Evolutionary conservation across 2,888 invertebrate species (phyloP), one percentile per base, ranked within the genome.

Genomic region (Spatulosminthurus flaviceps): DNA sequence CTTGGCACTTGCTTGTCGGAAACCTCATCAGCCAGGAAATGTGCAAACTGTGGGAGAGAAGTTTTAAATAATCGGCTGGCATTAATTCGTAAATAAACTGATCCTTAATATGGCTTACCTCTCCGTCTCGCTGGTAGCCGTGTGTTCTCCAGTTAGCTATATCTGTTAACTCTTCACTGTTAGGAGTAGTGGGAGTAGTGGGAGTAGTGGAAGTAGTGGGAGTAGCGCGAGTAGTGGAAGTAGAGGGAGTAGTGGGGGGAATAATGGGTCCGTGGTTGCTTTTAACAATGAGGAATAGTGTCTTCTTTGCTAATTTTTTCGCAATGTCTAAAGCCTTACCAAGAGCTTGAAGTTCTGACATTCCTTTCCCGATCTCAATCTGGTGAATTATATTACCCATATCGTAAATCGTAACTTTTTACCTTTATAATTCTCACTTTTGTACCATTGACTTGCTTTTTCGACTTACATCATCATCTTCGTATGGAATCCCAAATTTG

Each of bases 21-120:
- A n/a, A 85, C 77, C 66, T 81, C 70, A 42, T 83, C 81, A n/a
- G 82, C 75, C 78, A 85, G 78, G 28, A 83, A 85, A 24, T 84
- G 81, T 11, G 83, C 79, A 80, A 85, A 84, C 85, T 85, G n/a
- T n/a, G n/a, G n/a, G n/a, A n/a, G n/a, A n/a, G n/a, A n/a, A n/a
- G n/a, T n/a, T n/a, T n/a, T 51, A 51, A 51, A 4, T 9, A 9
- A 11, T 51, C 16, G 13, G 41, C 16, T n/a, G 51, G 5, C 51
- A 51, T 51, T 51, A 9, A 51, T 11, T 41, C 41, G 51, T 51
- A 4, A 5, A 51, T 41, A 41, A 41, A 41, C 41, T 41, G 41
- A 41, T n/a, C n/a, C 13, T 41, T 41, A 41, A 41, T 7, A 41
- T 51, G 16, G 16, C 51, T 1, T 72, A 83, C 83, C 82, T 82